Evolutionary conservation across 1,140 invertebrate genomes (phyloP), one percentile per base, ranked within the genome.

Genomic region (Drosophila albomicans): DNA sequence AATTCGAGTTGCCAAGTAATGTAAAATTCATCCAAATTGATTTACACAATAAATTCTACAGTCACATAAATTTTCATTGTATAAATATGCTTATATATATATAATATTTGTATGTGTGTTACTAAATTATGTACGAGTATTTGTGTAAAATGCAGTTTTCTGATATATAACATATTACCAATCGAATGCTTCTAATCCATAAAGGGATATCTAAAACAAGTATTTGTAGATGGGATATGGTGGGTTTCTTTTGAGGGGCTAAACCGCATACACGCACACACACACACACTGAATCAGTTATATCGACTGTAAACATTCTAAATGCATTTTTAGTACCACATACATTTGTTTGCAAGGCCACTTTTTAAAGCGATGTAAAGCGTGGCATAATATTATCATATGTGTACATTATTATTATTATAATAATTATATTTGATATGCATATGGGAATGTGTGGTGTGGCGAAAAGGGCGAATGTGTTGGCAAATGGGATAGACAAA

Each of bases 1-100:
- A 84, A 84, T 86, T 86, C 78, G 81, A 78, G 69, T 43, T 78
- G 46, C 48, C 64, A 68, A 73, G 64, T 59, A 61, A 73, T 68
- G 64, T 73, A 68, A 72, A 68, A 54, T 73, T 68, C 70, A 45
- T 32, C 56, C 64, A 68, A 73, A 71, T 70, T 35, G 51, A 13
- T 61, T 68, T 48, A 48, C 56, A 49, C 25, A 68, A 73, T 71
- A 70, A 45, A 62, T 63, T 38, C 59, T 70, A 46, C 46, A 63
- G 51, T 70, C 48, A 56, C 56, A 69, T 69, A 30, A 32, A 62
- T 62, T 56, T 69, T 35, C 70, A 71, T 59, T 73, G 54, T 61
- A 73, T 68, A 58, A 51, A 54, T 70, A 54, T n/a, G 8, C 30
- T 32, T 49, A 43, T 67, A 35, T 52, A 38, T 65, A 61, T 32